Evolutionary conservation across 2,797 vertebrate species (phyloP).

Genomic region (Rhadinocentrus ornatus): DNA sequence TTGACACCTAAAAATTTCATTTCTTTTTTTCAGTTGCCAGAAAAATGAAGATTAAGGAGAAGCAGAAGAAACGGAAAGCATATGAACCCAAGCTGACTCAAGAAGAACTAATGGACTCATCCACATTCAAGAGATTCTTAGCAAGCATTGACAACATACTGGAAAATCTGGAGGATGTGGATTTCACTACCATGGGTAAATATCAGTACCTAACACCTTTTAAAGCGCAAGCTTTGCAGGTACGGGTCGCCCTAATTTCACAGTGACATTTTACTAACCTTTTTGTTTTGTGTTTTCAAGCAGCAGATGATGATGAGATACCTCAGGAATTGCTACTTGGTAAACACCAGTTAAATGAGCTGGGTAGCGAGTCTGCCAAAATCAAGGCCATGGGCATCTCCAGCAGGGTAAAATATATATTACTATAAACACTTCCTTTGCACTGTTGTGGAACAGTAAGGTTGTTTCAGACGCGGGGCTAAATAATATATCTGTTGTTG

Average conservation of each 20-base stretch:
- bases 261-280: background rate
- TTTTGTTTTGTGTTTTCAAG: slow-evolving; percentile 26
- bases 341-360: slow-evolving; percentile 94
- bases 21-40: slow-evolving; percentile 86
- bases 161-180: slow-evolving; percentile 96
- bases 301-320: slow-evolving; percentile 93
- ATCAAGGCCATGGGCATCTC: slow-evolving; percentile 99
- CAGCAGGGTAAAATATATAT: slow-evolving; percentile 86
- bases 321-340: slow-evolving; percentile 95
- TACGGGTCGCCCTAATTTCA: background rate
- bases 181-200: slow-evolving; percentile 93
- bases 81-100: slow-evolving; percentile 97
- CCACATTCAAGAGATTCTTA: slow-evolving; percentile 94
- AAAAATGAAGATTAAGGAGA: slow-evolving; percentile 96
- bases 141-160: slow-evolving; percentile 94
- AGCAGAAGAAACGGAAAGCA: slow-evolving; percentile 95
- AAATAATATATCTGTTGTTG: slow-evolving; percentile 31
- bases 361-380: slow-evolving; percentile 97
- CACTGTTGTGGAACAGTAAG: background rate
- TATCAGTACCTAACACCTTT: background rate
- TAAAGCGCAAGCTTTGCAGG: background rate
- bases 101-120: slow-evolving; percentile 99
- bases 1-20: background rate
- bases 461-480: slow-evolving; percentile 4
- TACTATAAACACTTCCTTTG: background rate